Percentiles rank a stretch among this genome's conserved stretches.
phyloP scores from a whole-genome alignment of 2,888 invertebrate genomes.

The Eilema depressum region DNA sequence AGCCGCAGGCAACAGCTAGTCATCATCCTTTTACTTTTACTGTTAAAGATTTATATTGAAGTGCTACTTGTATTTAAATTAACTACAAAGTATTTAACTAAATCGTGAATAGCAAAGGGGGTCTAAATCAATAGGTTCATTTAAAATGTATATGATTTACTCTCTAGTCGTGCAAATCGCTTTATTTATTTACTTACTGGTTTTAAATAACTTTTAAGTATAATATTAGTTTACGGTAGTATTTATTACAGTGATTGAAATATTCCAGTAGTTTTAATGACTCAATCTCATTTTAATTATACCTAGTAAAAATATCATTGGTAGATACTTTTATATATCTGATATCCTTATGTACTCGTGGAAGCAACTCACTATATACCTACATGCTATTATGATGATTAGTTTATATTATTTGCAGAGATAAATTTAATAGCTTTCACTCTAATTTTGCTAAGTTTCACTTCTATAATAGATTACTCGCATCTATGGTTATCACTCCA shows the following conservation, averaged over 20 bases:
- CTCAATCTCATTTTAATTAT: slow-evolving; percentile 20
- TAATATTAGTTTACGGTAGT: slow-evolving; percentile 22
- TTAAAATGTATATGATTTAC: slow-evolving; percentile 10
- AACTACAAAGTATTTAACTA: slow-evolving; percentile 3
- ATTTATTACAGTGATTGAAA: slow-evolving; percentile 24
- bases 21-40: background rate
- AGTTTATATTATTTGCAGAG: background rate
- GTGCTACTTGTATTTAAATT: background rate
- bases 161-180: slow-evolving; percentile 20
- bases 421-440: background rate
- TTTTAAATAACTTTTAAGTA: slow-evolving; percentile 10
- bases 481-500: too few species aligned
- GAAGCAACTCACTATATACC: background rate
- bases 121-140: slow-evolving; percentile 15
- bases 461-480: too few species aligned
- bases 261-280: slow-evolving; percentile 21
- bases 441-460: background rate
- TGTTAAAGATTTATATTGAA: background rate
- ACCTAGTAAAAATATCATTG: slow-evolving; percentile 5
- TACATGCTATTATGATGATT: background rate
- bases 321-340: background rate
- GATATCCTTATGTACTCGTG: background rate
- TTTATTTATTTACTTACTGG: slow-evolving; percentile 18
- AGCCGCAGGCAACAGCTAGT: too few species aligned
- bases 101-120: slow-evolving; percentile 17